phyloP scores from a whole-genome alignment of 2,888 invertebrate genomes.

The Drosophila subsilvestris region DNA sequence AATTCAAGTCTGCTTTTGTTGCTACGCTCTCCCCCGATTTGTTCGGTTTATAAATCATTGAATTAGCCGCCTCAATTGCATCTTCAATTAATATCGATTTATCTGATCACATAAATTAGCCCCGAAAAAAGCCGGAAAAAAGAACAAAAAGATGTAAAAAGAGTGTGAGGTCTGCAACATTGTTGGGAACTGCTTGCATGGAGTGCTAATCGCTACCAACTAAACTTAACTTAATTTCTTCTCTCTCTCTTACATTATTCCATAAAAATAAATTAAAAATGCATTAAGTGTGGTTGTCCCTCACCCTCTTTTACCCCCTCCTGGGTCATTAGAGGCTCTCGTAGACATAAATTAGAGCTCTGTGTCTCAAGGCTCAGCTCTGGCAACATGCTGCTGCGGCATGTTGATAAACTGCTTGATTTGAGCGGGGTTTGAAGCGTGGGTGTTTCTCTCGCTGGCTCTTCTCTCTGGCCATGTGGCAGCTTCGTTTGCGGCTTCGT shows the following conservation, averaged over 20 bases:
- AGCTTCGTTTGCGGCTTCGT: constrained; percentile 44
- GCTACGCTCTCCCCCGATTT: constrained; percentile 3
- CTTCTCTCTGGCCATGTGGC: constrained; percentile 36
- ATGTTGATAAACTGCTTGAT: constrained; percentile 32
- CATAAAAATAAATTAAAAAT: constrained; percentile 36
- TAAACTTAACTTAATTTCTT: not conserved
- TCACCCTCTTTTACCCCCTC: not conserved
- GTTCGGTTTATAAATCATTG: constrained; percentile 63
- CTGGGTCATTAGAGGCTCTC: constrained; percentile 1
- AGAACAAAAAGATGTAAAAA: not conserved
- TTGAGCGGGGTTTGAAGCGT: constrained; percentile 10
- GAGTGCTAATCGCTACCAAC: not conserved
- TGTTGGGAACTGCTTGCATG: not conserved
- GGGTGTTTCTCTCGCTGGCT: constrained; percentile 9
- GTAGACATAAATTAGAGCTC: not conserved
- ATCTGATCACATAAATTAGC: constrained; percentile 61
- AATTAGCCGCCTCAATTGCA: constrained; percentile 55
- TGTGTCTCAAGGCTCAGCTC: not conserved
- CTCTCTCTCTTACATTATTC: too few species aligned
- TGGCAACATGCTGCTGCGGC: constrained; percentile 59
- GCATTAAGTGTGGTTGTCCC: constrained; percentile 1
- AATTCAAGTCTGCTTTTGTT: constrained; percentile 44
- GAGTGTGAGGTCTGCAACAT: not conserved
- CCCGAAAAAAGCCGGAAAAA: constrained; percentile 32
- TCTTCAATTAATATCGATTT: constrained; percentile 71